A percentile compares a stretch with the other conserved stretches of the same genome.
Evolutionary conservation across 2,888 invertebrate genomes (phyloP).

Genomic region (Phortica okadai): DNA sequence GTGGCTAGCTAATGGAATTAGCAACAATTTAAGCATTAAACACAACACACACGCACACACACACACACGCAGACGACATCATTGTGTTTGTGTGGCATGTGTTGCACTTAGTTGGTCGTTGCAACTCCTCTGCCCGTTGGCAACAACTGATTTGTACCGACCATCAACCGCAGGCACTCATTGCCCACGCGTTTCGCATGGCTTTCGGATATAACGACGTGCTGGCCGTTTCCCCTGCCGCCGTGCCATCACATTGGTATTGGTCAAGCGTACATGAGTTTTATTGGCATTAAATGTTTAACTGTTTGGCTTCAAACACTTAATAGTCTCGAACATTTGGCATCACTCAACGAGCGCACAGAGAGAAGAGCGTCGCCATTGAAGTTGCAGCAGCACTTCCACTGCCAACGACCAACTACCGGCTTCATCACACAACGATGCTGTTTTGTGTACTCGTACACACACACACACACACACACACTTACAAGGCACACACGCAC

Average conservation of each 20-base stretch:
- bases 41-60: too few relatives aligned
- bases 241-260: neutral
- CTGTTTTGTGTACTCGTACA: neutral
- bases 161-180: constrained; percentile 3
- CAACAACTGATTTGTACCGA: constrained; percentile 2
- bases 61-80: constrained; percentile 54
- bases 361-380: neutral
- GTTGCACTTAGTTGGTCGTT: too few relatives aligned
- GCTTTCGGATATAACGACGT: neutral
- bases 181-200: neutral
- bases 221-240: neutral
- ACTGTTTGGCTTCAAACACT: constrained; percentile 59
- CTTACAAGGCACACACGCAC: too few relatives aligned
- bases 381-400: neutral
- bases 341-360: neutral
- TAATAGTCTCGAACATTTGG: constrained; percentile 57
- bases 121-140: neutral
- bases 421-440: neutral
- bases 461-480: too few relatives aligned
- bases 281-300: constrained; percentile 64
- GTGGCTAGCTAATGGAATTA: constrained; percentile 62
- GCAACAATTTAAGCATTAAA: constrained; percentile 71
- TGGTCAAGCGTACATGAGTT: constrained; percentile 19
- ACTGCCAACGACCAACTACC: neutral
- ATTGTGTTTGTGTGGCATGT: too few relatives aligned